Evolutionary conservation across 1,140 invertebrate genomes (phyloP), one percentile per base, ranked within the genome.

Genomic region (Protaetia brevitarsis): DNA sequence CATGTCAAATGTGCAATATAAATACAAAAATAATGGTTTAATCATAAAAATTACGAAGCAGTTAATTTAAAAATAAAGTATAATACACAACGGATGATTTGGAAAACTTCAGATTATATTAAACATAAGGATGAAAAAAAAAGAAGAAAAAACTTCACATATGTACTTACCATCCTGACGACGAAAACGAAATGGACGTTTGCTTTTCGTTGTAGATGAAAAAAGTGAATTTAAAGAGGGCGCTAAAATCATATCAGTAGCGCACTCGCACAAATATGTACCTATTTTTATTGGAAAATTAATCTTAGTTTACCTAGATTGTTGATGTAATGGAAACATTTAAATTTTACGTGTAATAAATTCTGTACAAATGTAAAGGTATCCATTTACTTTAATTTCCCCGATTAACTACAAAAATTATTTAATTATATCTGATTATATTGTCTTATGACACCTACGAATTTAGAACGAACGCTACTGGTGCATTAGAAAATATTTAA

Each of bases 151-250:
- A 51, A 63, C n/a, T n/a, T n/a, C n/a, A n/a, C n/a, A 61, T 64
- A 31, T 21, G 56, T 68, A 73, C 73, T 74, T 68, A 74, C 73
- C 73, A 74, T 74, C 8, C 26, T 61, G 8, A n/a, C 27, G 31
- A 30, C 59, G 61, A 69, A 66, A 68, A 51, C 57, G 41, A 74
- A 74, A 74, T 74, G 71, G 65, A 65, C 58, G 71, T 21, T 26
- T 36, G 19, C 36, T 36, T 62, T 34, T 51, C 26, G 41, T 51
- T 23, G 26, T 0, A 19, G 8, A 2, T n/a, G 41, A 51, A 1
- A 1, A n/a, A 51, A 23, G 16, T 51, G 10, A 51, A 10, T 51
- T 51, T 19, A 21, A 1, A 19, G 41, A 51, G 21, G 41, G 41
- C 41, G 41, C 41, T 51, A 2, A 0, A 8, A 21, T 21, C 16